These are phyloP conservation scores for Stegodyphus dumicola DNA, from an alignment of 1,140 invertebrate species.

Conservation along the genomic window DNA sequence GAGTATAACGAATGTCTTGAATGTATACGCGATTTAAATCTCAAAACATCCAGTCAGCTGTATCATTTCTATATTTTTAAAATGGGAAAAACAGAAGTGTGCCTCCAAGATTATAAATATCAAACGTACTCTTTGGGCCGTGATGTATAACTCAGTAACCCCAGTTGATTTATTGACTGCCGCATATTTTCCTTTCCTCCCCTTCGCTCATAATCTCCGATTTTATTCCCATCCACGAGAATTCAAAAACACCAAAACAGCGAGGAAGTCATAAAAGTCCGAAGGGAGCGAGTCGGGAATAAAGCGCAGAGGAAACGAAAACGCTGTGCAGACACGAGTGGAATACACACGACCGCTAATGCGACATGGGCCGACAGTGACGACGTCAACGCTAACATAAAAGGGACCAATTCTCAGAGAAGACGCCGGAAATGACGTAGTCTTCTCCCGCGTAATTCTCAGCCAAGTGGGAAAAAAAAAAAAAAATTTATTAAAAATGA, in stretches of 20 bases:
- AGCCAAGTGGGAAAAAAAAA: background rate
- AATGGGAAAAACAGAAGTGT: background rate
- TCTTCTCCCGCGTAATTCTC: background rate
- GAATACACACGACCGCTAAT: conserved; percentile 9
- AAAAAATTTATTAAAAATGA: too few species aligned
- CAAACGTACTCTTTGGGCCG: too few species aligned
- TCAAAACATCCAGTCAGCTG: too few species aligned
- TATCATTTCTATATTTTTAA: background rate
- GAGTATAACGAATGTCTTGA: too few species aligned
- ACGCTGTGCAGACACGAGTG: background rate
- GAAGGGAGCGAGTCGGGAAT: background rate
- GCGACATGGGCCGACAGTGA: conserved; percentile 21
- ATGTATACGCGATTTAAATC: too few species aligned
- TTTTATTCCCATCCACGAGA: too few species aligned
- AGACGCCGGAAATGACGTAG: background rate
- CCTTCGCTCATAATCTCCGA: too few species aligned
- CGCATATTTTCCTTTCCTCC: too few species aligned
- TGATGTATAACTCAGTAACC: too few species aligned
- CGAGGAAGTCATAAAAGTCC: conserved; percentile 30
- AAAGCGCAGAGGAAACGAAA: background rate
- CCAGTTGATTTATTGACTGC: too few species aligned
- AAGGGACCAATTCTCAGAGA: background rate
- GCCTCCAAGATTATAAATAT: background rate
- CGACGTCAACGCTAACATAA: background rate
- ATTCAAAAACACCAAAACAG: too few species aligned